Base-by-base conservation (phyloP, 2,797 vertebrate species). In the Myiotriccus ornatus region DNA sequence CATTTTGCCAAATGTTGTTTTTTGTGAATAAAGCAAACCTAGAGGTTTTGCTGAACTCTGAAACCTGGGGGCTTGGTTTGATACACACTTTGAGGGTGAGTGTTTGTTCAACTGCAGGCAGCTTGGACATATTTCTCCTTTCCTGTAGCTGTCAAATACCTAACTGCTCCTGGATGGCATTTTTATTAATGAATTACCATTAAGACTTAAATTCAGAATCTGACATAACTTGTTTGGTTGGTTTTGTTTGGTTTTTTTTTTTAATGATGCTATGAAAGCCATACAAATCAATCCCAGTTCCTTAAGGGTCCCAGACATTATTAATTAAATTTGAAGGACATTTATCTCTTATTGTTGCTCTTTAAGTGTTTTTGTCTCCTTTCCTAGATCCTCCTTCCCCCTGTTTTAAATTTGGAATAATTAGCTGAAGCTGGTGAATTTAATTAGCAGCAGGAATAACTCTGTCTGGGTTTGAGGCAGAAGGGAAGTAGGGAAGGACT, bases 121-220 rank as follows among this genome's bases (percentile, higher is more conserved):
- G 43, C 18, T 63, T 88, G 69, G 32, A 34, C 30, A 4, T 52
- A 7, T 44, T 70, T 88, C 39, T 75, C 14, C 28, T 89, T 81
- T 74, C 25, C 50, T 77, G n/a, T 60, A 90, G 60, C 46, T 92
- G 39, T 86, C 52, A 76, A 91, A 91, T 34, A 86, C 75, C 20
- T 10, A 93, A 56, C 46, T 67, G 57, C 30, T 56, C 63, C 62
- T 76, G 44, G 39, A 35, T 11, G 8, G 30, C 25, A 50, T 60
- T 76, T 87, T 95, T 84, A 56, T 65, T 89, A 89, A 89, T 65
- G 28, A 87, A 57, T 90, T 87, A 77, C 84, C 37, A 68, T 84
- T 77, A 89, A 85, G 30, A 47, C 19, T 57, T 37, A 11, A 77
- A 55, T 64, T 84, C 53, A 68, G 75, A 93, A 65, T 43, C 21